These are phyloP conservation scores for Propithecus coquereli DNA, from an alignment of 2,113 vertebrate genomes.

Conservation along the genomic window DNA sequence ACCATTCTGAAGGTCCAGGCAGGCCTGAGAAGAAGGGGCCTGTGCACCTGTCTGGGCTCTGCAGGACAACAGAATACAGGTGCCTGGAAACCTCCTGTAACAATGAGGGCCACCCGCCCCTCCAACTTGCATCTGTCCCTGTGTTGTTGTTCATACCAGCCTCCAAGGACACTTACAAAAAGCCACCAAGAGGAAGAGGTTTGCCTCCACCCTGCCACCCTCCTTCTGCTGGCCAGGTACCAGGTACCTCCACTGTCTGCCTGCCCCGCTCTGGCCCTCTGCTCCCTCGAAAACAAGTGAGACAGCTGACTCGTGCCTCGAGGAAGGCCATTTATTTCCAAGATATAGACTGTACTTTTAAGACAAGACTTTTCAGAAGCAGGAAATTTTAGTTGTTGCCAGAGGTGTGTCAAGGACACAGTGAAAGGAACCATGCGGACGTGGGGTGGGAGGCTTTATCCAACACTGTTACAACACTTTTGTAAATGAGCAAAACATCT, in stretches of 20 bases:
- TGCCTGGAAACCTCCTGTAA: not conserved
- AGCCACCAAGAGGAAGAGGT: not conserved
- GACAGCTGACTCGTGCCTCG: not conserved
- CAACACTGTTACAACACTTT: slow-evolving; percentile 81
- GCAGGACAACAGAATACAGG: not conserved
- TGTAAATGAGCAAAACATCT: slow-evolving; percentile 86
- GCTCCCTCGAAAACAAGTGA: slow-evolving; percentile 50
- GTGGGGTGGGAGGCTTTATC: slow-evolving; percentile 56
- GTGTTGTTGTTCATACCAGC: not conserved
- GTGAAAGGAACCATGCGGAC: slow-evolving; percentile 61
- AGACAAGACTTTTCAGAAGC: slow-evolving; percentile 77
- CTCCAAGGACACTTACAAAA: not conserved
- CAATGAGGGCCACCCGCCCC: not conserved
- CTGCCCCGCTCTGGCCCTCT: not conserved
- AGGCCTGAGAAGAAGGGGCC: not conserved
- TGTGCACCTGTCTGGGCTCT: not conserved
- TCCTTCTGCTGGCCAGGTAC: rapidly evolving
- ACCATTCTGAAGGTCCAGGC: not conserved
- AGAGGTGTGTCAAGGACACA: slow-evolving; percentile 60
- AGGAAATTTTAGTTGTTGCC: slow-evolving; percentile 59
- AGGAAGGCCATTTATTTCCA: slow-evolving; percentile 86
- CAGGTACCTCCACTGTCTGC: not conserved
- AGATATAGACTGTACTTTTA: slow-evolving; percentile 77
- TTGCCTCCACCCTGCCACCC: not conserved
- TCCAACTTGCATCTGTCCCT: not conserved